phyloP scores from a whole-genome alignment of 1,140 invertebrate species.

The Drosophila insularis region DNA sequence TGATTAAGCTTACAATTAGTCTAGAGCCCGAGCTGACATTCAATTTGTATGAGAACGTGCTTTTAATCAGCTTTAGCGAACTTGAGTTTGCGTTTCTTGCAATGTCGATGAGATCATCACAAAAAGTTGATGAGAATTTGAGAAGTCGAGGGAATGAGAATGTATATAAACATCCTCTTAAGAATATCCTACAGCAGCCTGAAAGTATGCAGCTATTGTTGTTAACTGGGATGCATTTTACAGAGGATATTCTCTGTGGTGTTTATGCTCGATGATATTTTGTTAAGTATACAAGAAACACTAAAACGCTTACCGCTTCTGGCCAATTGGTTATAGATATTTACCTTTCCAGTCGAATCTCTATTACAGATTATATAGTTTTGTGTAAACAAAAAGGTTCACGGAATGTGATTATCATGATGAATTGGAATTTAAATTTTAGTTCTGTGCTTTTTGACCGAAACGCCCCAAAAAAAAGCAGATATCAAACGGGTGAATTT shows the following conservation, averaged over 20 bases:
- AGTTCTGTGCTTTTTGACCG: slow-evolving; percentile 71
- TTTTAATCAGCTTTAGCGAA: no score
- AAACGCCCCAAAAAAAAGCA: slow-evolving; percentile 30
- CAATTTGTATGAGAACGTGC: no score
- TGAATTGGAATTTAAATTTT: slow-evolving; percentile 81
- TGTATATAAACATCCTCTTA: no score
- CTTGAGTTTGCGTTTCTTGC: no score
- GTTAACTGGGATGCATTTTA: not conserved
- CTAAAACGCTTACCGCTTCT: not conserved
- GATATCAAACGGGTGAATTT: not conserved
- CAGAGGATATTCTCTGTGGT: not conserved
- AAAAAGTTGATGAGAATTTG: no score
- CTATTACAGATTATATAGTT: not conserved
- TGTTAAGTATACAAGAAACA: slow-evolving; percentile 16
- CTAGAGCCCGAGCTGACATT: no score
- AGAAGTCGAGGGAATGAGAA: no score
- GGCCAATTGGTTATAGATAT: not conserved
- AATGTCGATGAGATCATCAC: no score
- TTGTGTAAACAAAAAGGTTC: slow-evolving; percentile 76
- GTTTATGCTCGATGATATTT: not conserved
- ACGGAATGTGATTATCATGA: slow-evolving; percentile 80
- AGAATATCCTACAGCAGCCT: no score
- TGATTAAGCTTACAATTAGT: no score
- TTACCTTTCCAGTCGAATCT: slow-evolving; percentile 8
- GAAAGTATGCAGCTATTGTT: no score